Percentiles rank a stretch among this genome's conserved stretches.
Evolutionary conservation across 2,888 invertebrate genomes (phyloP).

Genomic region (Parochlus steinenii): DNA sequence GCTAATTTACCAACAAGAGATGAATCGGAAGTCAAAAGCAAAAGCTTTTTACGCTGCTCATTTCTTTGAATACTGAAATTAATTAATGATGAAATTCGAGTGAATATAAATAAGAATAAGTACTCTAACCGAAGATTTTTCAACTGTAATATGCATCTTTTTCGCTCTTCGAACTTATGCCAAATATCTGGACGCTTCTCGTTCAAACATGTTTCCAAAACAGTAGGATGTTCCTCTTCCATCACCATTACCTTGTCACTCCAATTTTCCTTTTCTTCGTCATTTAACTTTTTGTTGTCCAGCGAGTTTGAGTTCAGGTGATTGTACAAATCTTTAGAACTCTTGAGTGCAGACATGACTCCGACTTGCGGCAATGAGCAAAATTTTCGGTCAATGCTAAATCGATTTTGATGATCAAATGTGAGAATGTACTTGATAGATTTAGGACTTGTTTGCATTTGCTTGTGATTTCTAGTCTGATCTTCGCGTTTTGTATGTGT

Average conservation of each 20-base stretch:
- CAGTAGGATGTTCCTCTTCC: constrained; percentile 5
- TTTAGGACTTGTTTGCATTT: constrained; percentile 2
- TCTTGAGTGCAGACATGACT: constrained; percentile 1
- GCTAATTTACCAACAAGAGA: constrained; percentile 8
- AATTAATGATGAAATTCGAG: too few species aligned
- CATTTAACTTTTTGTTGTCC: not conserved
- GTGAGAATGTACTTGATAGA: constrained; percentile 8
- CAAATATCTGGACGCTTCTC: constrained; percentile 7
- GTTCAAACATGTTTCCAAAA: constrained; percentile 8
- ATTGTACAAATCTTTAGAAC: constrained; percentile 10
- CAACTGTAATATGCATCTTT: constrained; percentile 7
- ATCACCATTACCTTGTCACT: not conserved
- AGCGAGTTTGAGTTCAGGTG: constrained; percentile 4
- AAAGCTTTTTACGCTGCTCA: constrained; percentile 8
- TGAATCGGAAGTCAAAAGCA: constrained; percentile 7
- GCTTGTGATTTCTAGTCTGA: constrained; percentile 6
- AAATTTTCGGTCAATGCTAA: not conserved
- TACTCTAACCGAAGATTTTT: constrained; percentile 11
- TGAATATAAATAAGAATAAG: too few species aligned
- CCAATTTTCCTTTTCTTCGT: constrained; percentile 11
- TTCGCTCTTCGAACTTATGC: constrained; percentile 7
- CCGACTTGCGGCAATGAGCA: constrained; percentile 1
- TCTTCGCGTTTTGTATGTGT: constrained; percentile 4
- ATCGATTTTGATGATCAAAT: constrained; percentile 5
- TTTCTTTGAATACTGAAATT: constrained; percentile 8